Conservation (phyloP, 2,888 invertebrate genomes). For the Dynastes hyllus region DNA sequence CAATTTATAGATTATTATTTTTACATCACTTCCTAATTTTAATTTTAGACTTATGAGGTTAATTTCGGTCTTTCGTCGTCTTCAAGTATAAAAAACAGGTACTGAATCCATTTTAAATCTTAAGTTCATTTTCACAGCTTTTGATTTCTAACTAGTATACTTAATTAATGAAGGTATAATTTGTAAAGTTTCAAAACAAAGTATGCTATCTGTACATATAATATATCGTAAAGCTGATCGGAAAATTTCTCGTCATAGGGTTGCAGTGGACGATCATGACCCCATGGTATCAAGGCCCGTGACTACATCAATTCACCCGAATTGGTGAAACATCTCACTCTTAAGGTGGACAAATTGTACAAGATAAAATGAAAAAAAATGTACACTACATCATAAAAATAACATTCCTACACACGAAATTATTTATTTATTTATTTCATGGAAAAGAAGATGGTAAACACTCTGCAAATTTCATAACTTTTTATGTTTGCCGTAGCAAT, state of each 20-base stretch:
- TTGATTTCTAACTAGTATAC: constrained; percentile 47
- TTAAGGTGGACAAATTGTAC: constrained; percentile 58
- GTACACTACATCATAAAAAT: constrained; percentile 54
- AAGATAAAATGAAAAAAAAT: constrained; percentile 54
- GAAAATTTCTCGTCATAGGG: constrained; percentile 71
- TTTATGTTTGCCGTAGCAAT: not conserved
- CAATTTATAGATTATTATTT: constrained; percentile 59
- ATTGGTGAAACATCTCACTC: constrained; percentile 63
- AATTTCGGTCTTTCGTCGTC: constrained; percentile 71
- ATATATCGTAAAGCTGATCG: constrained; percentile 67
- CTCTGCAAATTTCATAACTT: constrained; percentile 20
- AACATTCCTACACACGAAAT: constrained; percentile 44
- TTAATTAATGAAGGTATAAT: constrained; percentile 45
- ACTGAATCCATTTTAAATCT: constrained; percentile 64
- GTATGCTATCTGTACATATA: constrained; percentile 52
- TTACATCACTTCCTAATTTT: constrained; percentile 72
- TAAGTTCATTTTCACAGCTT: constrained; percentile 49
- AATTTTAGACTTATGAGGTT: constrained; percentile 72
- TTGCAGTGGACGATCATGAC: constrained; percentile 67
- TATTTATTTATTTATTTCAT: constrained; percentile 1
- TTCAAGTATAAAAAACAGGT: constrained; percentile 69
- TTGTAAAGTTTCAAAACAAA: constrained; percentile 41
- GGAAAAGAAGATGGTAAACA: constrained; percentile 46
- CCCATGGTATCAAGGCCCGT: constrained; percentile 63
- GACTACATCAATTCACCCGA: constrained; percentile 67